Evolutionary conservation across 2,797 vertebrate genomes (phyloP).

Genomic region (Platyrinchus mystaceus): DNA sequence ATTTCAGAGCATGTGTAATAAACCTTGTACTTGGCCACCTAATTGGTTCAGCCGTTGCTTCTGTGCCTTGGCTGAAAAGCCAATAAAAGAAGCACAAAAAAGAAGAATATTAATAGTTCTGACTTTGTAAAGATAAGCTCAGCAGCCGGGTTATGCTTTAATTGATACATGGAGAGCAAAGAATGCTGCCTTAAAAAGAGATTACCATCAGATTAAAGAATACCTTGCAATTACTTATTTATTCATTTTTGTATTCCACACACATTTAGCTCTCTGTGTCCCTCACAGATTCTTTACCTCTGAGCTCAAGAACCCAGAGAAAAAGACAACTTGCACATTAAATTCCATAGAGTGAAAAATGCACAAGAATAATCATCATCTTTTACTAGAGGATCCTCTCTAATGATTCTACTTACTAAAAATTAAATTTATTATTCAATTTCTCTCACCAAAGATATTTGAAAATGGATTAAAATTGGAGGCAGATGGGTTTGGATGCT

Average conservation of each 20-base stretch:
- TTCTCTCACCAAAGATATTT: background rate
- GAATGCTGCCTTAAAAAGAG: background rate
- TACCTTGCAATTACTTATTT: background rate
- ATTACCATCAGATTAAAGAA: background rate
- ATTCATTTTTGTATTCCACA: background rate
- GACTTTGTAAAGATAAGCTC: slow-evolving; percentile 27
- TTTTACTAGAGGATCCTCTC: background rate
- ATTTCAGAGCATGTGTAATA: slow-evolving; percentile 51
- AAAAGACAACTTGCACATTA: background rate
- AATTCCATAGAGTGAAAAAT: background rate
- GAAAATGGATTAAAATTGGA: background rate
- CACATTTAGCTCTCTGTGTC: background rate
- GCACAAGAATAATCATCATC: background rate
- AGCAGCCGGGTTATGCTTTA: background rate
- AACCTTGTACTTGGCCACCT: slow-evolving; percentile 20
- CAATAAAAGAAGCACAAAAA: slow-evolving; percentile 16
- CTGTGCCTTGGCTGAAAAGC: slow-evolving; percentile 27
- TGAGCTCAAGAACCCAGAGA: fast-evolving
- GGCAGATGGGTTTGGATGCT: background rate
- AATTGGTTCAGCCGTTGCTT: slow-evolving; percentile 29
- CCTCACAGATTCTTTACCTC: background rate
- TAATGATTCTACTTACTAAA: background rate
- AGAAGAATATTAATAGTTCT: slow-evolving; percentile 27
- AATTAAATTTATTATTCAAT: background rate
- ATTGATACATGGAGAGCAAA: background rate